Evolutionary conservation across 2,113 vertebrate species (phyloP).

Genomic region (Psophia crepitans): DNA sequence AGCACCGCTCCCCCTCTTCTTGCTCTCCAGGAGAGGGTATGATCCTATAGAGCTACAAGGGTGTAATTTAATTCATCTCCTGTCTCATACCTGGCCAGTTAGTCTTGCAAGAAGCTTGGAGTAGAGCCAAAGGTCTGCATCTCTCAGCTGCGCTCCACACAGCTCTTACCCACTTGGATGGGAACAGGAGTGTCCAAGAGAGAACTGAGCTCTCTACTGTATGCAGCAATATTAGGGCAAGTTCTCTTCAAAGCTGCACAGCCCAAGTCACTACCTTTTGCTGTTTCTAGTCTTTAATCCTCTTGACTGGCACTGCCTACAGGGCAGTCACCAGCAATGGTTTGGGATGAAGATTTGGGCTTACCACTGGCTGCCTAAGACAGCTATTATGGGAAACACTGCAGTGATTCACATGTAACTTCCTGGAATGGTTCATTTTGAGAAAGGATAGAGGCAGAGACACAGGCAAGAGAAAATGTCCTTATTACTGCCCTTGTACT

Average conservation of each 20-base stretch:
- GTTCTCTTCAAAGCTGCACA: neutral
- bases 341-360: neutral
- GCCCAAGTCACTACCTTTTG: neutral
- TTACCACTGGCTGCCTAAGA: neutral
- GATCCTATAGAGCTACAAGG: neutral
- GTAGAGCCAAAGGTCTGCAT: neutral
- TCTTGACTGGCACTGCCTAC: neutral
- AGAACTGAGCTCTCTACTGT: neutral
- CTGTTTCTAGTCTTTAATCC: neutral
- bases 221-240: neutral
- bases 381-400: neutral
- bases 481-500: neutral
- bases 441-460: neutral
- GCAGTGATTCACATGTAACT: neutral
- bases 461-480: neutral
- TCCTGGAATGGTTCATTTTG: neutral
- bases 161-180: neutral
- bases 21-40: neutral
- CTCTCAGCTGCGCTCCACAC: neutral
- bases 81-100: neutral
- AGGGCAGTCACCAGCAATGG: neutral
- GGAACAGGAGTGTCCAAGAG: neutral
- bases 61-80: neutral
- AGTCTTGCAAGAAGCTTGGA: neutral
- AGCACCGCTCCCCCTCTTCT: neutral